Base-by-base conservation (phyloP, 2,888 invertebrate genomes). In the Stegophylla sp. region DNA sequence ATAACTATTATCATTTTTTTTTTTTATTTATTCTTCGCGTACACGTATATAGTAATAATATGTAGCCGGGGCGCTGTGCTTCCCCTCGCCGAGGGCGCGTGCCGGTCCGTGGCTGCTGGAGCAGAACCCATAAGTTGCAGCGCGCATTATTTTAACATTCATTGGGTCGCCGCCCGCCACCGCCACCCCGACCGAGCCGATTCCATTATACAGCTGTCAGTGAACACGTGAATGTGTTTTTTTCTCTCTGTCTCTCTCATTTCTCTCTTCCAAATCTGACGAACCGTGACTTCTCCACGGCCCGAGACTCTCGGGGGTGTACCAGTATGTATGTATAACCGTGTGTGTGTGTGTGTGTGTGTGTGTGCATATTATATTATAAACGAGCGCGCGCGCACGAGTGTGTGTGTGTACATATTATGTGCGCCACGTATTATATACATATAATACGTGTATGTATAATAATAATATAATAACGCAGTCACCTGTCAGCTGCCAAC, bases 401-500 rank as follows among this genome's bases (percentile, higher is more conserved):
- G 34, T 20, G 23, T 13, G 12, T n/a, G 0, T 13, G 28, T 12
- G 23, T 12, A 26, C 56, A 15, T 43, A 23, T 1, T 3, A 20
- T 20, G 17, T 12, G 59, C 12, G 20, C 23, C 5, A 34, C 34
- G n/a, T n/a, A n/a, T n/a, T 61, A 61, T 28, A 28, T 61, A 61
- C 26, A 23, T 17, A 43, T 1, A 26, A 15, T 34, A 43, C 17
- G 43, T 26, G 51, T 12, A 28, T n/a, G 23, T 69, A 34, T 34
- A 51, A 51, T 43, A 51, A 51, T 43, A 76, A 20, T 77, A 69
- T 79, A 69, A 69, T 79, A 71, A 71, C 61, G 69, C 71, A 63
- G 79, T 79, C 79, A 79, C 79, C 79, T 79, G 79, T 79, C 79
- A 79, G 79, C 69, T 79, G 79, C 69, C 79, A 9, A 69, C 79